Percentiles rank a stretch among this genome's conserved stretches.
Conservation (phyloP, 2,797 vertebrate species). For the Xenops minutus region DNA sequence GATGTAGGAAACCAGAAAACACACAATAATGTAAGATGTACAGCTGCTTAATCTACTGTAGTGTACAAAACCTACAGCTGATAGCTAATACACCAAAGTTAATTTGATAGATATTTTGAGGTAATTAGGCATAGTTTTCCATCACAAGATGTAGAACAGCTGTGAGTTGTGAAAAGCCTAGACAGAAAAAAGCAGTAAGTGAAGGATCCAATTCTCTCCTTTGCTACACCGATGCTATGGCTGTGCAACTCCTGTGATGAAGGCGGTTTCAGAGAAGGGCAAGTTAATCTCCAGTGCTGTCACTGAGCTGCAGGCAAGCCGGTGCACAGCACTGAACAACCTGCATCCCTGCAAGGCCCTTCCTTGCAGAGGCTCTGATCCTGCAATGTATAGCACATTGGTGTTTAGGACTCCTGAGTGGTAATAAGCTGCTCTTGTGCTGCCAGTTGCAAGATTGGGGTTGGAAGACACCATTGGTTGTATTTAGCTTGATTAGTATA, state of each 20-base stretch:
- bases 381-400: neutral
- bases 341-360: neutral
- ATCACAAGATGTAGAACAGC: neutral
- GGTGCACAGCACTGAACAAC: neutral
- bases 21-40: neutral
- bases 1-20: neutral
- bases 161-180: neutral
- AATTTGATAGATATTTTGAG: conserved; percentile 58
- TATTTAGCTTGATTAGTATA: conserved; percentile 45
- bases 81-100: neutral
- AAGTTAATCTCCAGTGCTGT: neutral
- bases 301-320: neutral
- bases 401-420: neutral
- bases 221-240: accelerated
- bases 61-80: conserved; percentile 19
- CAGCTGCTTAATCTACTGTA: conserved; percentile 32
- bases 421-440: neutral
- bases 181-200: neutral
- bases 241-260: neutral
- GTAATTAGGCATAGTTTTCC: conserved; percentile 52
- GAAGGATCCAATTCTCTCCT: neutral
- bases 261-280: neutral
- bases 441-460: conserved; percentile 11
- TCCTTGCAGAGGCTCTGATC: neutral
- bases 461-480: conserved; percentile 10